These are phyloP conservation scores for Vidua macroura DNA, from an alignment of 2,113 vertebrate genomes.

Conservation along the genomic window DNA sequence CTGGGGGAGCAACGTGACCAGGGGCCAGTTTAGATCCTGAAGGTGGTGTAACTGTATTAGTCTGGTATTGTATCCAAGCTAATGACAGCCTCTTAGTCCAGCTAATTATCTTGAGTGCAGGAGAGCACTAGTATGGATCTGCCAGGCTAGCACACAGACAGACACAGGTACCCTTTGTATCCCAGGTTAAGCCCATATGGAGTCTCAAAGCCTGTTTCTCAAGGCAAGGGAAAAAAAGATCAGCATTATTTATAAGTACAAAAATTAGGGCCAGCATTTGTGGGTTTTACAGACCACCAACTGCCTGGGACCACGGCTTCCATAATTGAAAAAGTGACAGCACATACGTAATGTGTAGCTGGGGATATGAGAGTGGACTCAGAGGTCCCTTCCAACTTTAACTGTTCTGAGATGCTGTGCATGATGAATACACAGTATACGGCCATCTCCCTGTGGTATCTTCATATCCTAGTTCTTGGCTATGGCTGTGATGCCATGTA, in stretches of 20 bases:
- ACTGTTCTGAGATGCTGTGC: not conserved
- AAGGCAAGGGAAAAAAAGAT: not conserved
- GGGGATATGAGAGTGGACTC: not conserved
- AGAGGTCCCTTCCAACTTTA: not conserved
- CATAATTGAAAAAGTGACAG: not conserved
- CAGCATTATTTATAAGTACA: not conserved
- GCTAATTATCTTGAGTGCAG: not conserved
- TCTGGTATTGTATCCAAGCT: not conserved
- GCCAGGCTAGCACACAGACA: not conserved
- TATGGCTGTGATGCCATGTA: not conserved
- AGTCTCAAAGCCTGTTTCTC: not conserved
- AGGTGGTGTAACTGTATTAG: not conserved
- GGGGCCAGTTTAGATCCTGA: not conserved
- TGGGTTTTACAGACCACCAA: not conserved
- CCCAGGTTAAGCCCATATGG: not conserved
- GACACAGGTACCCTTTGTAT: not conserved
- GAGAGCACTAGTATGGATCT: not conserved
- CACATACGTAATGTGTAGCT: not conserved
- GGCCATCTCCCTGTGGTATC: not conserved
- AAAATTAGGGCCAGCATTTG: not conserved
- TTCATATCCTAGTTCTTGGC: not conserved
- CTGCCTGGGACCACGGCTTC: not conserved
- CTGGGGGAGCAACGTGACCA: not conserved
- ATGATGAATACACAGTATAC: not conserved
- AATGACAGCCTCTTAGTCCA: not conserved